Evolutionary conservation across 2,888 invertebrate genomes (phyloP), one percentile per base, ranked within the genome.

Genomic region (Sphecodes monilicornis): DNA sequence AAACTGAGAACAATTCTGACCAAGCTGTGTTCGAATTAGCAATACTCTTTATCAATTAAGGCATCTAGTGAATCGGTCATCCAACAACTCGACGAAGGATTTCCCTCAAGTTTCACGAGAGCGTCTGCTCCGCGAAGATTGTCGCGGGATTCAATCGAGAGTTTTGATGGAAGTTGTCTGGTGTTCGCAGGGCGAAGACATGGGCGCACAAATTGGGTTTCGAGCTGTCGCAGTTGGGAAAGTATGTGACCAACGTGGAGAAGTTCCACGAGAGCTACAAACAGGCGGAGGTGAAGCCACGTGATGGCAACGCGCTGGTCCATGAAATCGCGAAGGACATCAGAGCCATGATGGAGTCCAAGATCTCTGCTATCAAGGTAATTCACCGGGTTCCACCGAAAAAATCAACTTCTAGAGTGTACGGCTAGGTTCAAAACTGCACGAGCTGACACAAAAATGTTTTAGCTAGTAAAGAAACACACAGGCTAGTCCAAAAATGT

Each of bases 311-410:
- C 90, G 96, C 97, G 92, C 95, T 98, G 93, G 97, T 98, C 46
- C 97, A 97, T 91, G 97, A 97, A 87, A 98, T 98, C 95, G 97
- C 97, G 16, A 97, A 97, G 88, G 97, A 98, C 91, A 97, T 99
- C 82, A 97, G 97, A 92, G 97, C 96, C 77, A 98, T 98, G 97
- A 97, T 98, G 97, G 97, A 97, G 88, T 96, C 97, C 66, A 98
- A 98, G 96, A 97, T 98, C 86, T 97, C 97, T 90, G 98, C 98
- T 16, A 98, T 98, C 46, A 96, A 97, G 95, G 97, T 97, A 95
- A 26, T 18, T 29, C 46, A 1, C 11, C 26, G 11, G 13, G 26
- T 16, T 16, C 6, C 29, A 1, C 16, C 6, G 1, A 5, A 22
- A 46, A 22, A 18, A 16, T 11, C 2, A 26, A 16, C 46, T 54